A percentile compares a stretch with the other conserved stretches of the same genome.
These are phyloP conservation scores for Caenorhabditis angaria DNA, from an alignment of 2,888 invertebrate genomes.

Conservation along the genomic window DNA sequence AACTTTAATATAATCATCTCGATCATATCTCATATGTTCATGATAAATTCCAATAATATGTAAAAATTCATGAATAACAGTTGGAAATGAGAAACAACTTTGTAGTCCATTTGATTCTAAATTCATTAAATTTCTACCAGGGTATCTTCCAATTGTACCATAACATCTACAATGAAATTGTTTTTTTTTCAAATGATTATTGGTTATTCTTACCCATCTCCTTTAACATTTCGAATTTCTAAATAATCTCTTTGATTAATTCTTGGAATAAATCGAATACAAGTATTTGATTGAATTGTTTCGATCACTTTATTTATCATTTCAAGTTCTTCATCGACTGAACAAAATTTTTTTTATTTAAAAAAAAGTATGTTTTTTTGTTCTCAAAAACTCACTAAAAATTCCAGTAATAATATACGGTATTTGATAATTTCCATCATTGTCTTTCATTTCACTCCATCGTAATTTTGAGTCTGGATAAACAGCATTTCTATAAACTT, in stretches of 20 bases:
- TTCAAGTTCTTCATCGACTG: background rate
- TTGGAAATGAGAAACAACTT: conserved; percentile 59
- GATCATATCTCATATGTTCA: conserved; percentile 68
- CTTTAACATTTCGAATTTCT: conserved; percentile 59
- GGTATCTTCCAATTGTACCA: conserved; percentile 62
- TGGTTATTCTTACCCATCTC: conserved; percentile 67
- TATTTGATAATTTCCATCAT: conserved; percentile 54
- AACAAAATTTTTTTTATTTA: background rate
- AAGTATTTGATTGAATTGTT: conserved; percentile 61
- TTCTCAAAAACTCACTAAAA: conserved; percentile 46
- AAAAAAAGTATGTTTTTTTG: background rate
- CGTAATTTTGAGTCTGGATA: conserved; percentile 47
- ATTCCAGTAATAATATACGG: conserved; percentile 61
- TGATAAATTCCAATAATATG: conserved; percentile 67
- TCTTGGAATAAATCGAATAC: conserved; percentile 56
- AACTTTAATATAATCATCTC: conserved; percentile 65
- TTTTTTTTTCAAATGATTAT: too few relatives aligned
- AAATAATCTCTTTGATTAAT: conserved; percentile 59
- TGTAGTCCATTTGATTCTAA: conserved; percentile 57
- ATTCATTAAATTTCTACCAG: conserved; percentile 67
- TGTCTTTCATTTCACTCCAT: conserved; percentile 54
- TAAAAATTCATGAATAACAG: conserved; percentile 66
- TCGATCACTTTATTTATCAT: conserved; percentile 61
- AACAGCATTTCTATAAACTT: conserved; percentile 37
- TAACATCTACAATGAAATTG: conserved; percentile 58